Evolutionary conservation across 1,140 invertebrate species (phyloP).

Genomic region (Bicyclus anynana): DNA sequence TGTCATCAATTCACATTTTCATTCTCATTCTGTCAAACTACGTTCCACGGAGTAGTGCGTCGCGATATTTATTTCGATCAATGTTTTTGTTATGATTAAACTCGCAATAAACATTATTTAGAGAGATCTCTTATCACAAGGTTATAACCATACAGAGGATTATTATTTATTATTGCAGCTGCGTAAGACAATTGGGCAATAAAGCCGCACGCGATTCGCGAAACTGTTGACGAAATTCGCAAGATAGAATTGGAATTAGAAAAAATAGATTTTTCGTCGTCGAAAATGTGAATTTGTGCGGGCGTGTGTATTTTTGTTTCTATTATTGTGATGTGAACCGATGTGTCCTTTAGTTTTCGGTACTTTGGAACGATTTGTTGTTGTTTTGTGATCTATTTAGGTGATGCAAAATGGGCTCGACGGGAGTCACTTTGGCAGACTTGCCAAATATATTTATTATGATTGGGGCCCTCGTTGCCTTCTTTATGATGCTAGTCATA

Average conservation of each 20-base stretch:
- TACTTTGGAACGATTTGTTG: slow-evolving; percentile 39
- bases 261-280: slow-evolving; percentile 33
- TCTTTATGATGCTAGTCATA: slow-evolving; percentile 68
- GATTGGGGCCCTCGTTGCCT: slow-evolving; percentile 79
- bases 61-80: slow-evolving; percentile 48
- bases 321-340: slow-evolving; percentile 34
- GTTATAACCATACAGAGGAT: slow-evolving; percentile 31
- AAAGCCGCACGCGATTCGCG: slow-evolving; percentile 16
- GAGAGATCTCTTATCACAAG: slow-evolving; percentile 25
- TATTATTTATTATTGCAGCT: slow-evolving; percentile 35
- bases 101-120: slow-evolving; percentile 26
- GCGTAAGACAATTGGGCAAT: slow-evolving; percentile 46
- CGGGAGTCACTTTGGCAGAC: slow-evolving; percentile 82
- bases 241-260: slow-evolving; percentile 34
- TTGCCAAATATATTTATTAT: slow-evolving; percentile 85
- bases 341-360: slow-evolving; percentile 41
- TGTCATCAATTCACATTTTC: neutral
- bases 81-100: slow-evolving; percentile 66
- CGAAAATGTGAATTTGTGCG: slow-evolving; percentile 40
- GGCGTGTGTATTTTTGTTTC: slow-evolving; percentile 16
- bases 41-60: slow-evolving; percentile 32
- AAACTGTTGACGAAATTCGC: slow-evolving; percentile 42
- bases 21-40: slow-evolving; percentile 59
- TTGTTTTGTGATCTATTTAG: slow-evolving; percentile 43
- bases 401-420: slow-evolving; percentile 59